Evolutionary conservation across 2,888 invertebrate species (phyloP), one percentile per base, ranked within the genome.

Genomic region (Andrena bucephala): DNA sequence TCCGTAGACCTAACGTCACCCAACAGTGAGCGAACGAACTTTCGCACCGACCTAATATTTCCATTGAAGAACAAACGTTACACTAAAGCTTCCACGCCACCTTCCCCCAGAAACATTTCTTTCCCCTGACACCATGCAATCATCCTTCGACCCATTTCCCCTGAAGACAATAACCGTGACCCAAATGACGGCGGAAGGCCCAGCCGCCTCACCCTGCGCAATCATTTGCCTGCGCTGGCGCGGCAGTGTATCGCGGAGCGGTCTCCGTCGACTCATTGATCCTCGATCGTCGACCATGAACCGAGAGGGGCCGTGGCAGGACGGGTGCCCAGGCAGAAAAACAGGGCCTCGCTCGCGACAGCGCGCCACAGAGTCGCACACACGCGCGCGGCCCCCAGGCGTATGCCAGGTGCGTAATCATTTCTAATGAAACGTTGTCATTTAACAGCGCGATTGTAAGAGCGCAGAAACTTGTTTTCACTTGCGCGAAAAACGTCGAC

Each of bases 401-500:
- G 72, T 77, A 81, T 57, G 85, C 73, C 90, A 91, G 89, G 87
- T 88, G 90, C 89, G 90, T 92, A 92, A 93, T 92, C 91, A 92
- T 93, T 93, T 93, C 92, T 92, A 92, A 93, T 92, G 92, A 92
- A 93, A 92, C 89, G 91, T 90, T 92, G 92, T 92, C 92, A 92
- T 92, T 92, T 92, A 93, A 90, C 89, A 92, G 92, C 90, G 90
- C 91, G 90, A 93, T 93, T 92, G 92, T 90, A 89, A 86, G 89
- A 89, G 91, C 89, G 84, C 87, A 87, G 90, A 90, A 93, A 93
- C 93, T 92, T 93, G 93, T 93, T 93, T 93, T 92, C 93, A 92
- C 91, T 92, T 92, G 92, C 88, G 93, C 91, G 94, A 94, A 94
- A 94, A 94, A 94, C 93, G 89, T 83, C 93, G 90, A 94, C 94